A percentile compares a stretch with the other conserved stretches of the same genome.
Conservation (phyloP, 2,113 vertebrate species). For the Trochalopteron elliotii region DNA sequence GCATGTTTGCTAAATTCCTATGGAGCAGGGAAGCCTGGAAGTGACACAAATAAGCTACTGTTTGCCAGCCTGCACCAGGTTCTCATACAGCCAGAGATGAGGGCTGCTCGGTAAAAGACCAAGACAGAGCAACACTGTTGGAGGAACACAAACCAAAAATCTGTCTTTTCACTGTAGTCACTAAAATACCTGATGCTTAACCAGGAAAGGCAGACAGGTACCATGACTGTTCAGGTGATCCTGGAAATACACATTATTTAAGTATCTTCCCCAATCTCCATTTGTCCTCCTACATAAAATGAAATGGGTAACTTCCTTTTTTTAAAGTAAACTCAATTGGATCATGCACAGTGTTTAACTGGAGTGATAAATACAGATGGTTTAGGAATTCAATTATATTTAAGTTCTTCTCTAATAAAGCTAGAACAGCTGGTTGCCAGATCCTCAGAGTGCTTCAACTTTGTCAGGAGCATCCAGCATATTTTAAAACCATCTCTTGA, state of each 20-base stretch:
- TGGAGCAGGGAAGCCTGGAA: background rate
- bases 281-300: constrained; percentile 1
- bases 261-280: background rate
- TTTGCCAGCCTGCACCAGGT: background rate
- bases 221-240: background rate
- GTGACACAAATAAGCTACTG: background rate
- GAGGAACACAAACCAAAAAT: background rate
- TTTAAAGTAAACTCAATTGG: background rate
- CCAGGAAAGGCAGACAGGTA: background rate
- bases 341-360: constrained; percentile 42
- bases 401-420: constrained; percentile 70
- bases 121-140: background rate
- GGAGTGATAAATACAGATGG: constrained; percentile 48
- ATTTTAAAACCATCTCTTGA: constrained; percentile 77
- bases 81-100: background rate
- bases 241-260: background rate
- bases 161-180: background rate
- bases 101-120: background rate
- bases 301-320: constrained; percentile 6
- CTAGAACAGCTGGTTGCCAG: constrained; percentile 83
- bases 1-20: background rate
- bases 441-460: constrained; percentile 57
- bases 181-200: background rate
- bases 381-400: constrained; percentile 71
- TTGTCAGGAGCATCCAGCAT: constrained; percentile 70